A percentile compares a stretch with the other conserved stretches of the same genome.
Evolutionary conservation across 1,140 invertebrate species (phyloP).

Genomic region (Brachionus paranguensis): DNA sequence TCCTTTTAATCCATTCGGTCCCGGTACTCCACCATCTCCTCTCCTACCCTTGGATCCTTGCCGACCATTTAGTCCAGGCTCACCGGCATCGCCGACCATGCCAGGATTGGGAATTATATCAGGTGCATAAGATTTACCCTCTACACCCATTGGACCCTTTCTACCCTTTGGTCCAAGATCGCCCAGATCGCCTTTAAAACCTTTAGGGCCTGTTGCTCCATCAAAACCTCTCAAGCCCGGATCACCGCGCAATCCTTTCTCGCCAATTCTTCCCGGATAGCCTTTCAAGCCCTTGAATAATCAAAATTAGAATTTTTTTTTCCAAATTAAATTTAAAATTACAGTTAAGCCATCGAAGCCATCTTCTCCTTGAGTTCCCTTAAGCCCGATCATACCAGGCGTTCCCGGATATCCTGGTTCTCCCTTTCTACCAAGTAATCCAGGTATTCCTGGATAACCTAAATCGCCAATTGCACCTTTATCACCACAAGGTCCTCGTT

Average conservation of each 20-base stretch:
- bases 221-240: slow-evolving; percentile 1
- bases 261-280: neutral
- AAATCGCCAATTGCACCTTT: neutral
- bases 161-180: neutral
- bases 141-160: neutral
- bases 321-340: neutral
- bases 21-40: neutral
- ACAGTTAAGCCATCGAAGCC: neutral
- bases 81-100: neutral
- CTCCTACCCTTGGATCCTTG: neutral
- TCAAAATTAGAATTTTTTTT: neutral
- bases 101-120: slow-evolving; percentile 16
- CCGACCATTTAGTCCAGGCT: slow-evolving; percentile 36
- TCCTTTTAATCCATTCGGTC: neutral
- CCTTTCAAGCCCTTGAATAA: neutral
- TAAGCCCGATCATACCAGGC: slow-evolving; percentile 3
- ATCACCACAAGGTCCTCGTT: neutral
- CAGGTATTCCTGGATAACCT: neutral
- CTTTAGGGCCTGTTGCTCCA: slow-evolving; percentile 7
- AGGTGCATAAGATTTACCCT: neutral
- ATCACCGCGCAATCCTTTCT: neutral
- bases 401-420: neutral
- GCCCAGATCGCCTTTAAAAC: neutral
- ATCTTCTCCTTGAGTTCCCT: neutral
- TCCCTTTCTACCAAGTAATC: neutral